Evolutionary conservation across 2,797 vertebrate genomes (phyloP), one percentile per base, ranked within the genome.

Genomic region (Onychomys torridus): DNA sequence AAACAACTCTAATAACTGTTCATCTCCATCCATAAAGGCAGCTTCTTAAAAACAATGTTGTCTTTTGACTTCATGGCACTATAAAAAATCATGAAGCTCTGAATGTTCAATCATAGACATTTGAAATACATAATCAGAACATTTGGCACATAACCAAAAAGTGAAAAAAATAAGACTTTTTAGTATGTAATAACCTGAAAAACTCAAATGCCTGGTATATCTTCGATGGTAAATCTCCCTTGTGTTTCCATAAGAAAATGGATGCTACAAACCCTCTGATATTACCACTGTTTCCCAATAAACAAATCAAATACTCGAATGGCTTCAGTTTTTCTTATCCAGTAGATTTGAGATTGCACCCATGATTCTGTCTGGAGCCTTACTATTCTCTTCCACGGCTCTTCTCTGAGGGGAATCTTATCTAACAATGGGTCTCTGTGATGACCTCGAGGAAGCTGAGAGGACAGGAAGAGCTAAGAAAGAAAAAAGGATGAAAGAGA

Each of bases 1-100:
- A 91, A 95, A 63, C 40, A 85, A 59, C 52, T 92, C 96, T 75
- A 94, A 90, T 94, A 92, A 86, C 83, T 84, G 43, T 92, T 94
- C 6, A 65, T 88, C 27, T 81, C 34, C 63, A 34, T 67, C 67
- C 32, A 61, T 90, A 32, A 16, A 88, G 27, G 34, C 5, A 69
- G 63, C 43, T 93, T 71, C 76, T 78, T 82, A 77, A 73, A 85
- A 96, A 87, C 77, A 61, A 61, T 46, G 34, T 67, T 49, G 14
- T 95, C 92, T 76, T 90, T 93, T 84, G 69, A 71, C 43, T 95
- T 92, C 65, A 78, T 55, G 77, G 37, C 27, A 91, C 65, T 93
- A 43, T 96, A 63, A 96, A 82, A 92, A 87, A 21, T 71, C 29
- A 84, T 67, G 29, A 17, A 2, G 27, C 8, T 65, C 16, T 92